These are phyloP conservation scores for Ditylenchus weischeri DNA, from an alignment of 2,888 invertebrate species.

Conservation along the genomic window DNA sequence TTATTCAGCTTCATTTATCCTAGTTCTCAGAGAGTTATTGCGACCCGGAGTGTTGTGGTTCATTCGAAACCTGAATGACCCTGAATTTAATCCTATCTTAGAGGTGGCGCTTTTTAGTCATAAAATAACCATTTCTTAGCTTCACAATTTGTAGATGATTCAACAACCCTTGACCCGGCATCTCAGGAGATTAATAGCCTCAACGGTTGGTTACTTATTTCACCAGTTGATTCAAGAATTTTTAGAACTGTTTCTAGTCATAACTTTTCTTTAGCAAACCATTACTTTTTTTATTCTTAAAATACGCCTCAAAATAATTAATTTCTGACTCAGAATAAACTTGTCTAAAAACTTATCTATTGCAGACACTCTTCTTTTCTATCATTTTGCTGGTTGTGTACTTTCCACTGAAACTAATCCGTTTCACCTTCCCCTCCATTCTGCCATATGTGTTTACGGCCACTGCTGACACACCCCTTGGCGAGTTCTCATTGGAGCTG, in stretches of 20 bases:
- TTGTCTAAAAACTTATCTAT: not conserved
- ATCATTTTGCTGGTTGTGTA: slow-evolving; percentile 92
- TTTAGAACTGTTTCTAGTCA: too few species aligned
- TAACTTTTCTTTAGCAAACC: too few species aligned
- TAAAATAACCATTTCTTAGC: not conserved
- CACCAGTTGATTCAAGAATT: not conserved
- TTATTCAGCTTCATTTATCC: slow-evolving; percentile 94
- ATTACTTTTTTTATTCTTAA: too few species aligned
- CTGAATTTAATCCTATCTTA: slow-evolving; percentile 97
- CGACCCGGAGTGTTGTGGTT: slow-evolving; percentile 98
- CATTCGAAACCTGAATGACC: slow-evolving; percentile 92
- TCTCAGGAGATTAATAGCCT: slow-evolving; percentile 81
- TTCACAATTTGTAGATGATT: slow-evolving; percentile 74
- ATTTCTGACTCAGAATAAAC: too few species aligned
- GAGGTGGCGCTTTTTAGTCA: slow-evolving; percentile 62
- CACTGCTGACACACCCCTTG: slow-evolving; percentile 67
- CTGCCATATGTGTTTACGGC: slow-evolving; percentile 86
- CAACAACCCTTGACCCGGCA: slow-evolving; percentile 88
- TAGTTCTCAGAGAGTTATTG: slow-evolving; percentile 78
- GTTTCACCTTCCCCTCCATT: slow-evolving; percentile 74
- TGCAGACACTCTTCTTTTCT: slow-evolving; percentile 73
- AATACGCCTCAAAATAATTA: too few species aligned
- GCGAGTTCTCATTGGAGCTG: slow-evolving; percentile 85
- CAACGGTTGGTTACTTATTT: slow-evolving; percentile 68
- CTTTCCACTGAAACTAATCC: slow-evolving; percentile 82